Conservation (phyloP, 2,113 vertebrate genomes). For the Pitta sordida region DNA sequence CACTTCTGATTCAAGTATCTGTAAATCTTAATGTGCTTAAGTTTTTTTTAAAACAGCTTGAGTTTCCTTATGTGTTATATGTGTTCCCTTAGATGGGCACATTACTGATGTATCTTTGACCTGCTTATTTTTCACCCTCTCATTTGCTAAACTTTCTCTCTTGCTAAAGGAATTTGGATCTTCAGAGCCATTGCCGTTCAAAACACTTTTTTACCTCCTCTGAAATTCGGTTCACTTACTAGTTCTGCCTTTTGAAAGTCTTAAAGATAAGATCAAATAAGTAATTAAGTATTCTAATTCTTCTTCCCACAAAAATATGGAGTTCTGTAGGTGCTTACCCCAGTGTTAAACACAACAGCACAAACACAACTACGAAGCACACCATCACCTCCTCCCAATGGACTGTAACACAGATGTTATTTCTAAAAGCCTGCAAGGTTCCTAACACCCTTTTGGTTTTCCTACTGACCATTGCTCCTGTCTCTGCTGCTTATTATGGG, state of each 20-base stretch:
- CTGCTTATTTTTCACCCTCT: not conserved
- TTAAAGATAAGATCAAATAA: not conserved
- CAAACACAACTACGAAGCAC: not conserved
- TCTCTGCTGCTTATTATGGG: not conserved
- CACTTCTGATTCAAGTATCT: not conserved
- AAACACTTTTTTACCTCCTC: not conserved
- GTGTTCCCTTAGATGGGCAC: not conserved
- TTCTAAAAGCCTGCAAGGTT: not conserved
- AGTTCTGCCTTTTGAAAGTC: not conserved
- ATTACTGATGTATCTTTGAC: not conserved
- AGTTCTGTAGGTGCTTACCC: not conserved
- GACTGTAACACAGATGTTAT: not conserved
- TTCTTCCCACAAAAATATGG: not conserved
- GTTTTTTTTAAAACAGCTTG: not conserved
- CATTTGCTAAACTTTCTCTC: not conserved
- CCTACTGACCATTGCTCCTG: not conserved
- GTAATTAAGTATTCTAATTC: not conserved
- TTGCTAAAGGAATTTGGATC: not conserved
- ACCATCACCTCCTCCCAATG: not conserved
- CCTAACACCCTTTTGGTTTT: not conserved
- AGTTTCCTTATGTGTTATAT: not conserved
- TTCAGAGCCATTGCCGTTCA: not conserved
- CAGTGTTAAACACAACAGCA: not conserved
- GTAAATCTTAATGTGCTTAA: not conserved
- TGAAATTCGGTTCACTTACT: not conserved